Base-by-base conservation (phyloP, 92 coral and sea anemone species). In the Plumapathes pennacea region DNA sequence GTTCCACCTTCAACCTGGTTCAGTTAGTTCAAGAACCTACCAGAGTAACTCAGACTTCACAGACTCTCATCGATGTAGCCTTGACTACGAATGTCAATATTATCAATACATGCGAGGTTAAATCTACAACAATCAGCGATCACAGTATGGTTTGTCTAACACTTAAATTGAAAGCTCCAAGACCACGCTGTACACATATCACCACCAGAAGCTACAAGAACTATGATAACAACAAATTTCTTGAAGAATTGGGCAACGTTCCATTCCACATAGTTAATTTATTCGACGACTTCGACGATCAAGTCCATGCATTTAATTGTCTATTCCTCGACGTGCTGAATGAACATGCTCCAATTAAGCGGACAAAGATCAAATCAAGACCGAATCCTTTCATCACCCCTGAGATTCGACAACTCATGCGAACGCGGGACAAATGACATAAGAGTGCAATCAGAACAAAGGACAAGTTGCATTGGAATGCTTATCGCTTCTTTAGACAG, bases 231-330 rank as follows among this genome's bases (percentile, higher is more conserved):
- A 34, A 70, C 2, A 38, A 42, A 3, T 70, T 77, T 57, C 23
- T 55, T 14, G 57, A 52, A 0, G 81, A 76, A 37, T 45, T 67
- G 43, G 64, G 25, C 5, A 43, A 47, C 10, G 74, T 55, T 24
- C 89, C 89, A 18, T 76, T 76, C 31, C 67, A 75, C 39, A 54
- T 60, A 13, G 62, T 52, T 40, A 45, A 62, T 19, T 11, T 76
- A 12, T 82, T 82, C 37, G 73, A 76, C 2, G 68, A 81, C 59
- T 67, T 82, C 7, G 74, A 82, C 32, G 73, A 75, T 27, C 83
- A 47, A 44, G 74, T 61, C 3, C 1, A 76, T 65, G 79, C 67
- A 9, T 75, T 76, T 18, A 82, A 67, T 42, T 10, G 67, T 29
- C 14, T 67, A 57, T 75, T 81, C 28, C 46, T 38, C 14, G 78